These are phyloP conservation scores for Drosophila heteroneura DNA, from an alignment of 2,888 invertebrate genomes.

Conservation along the genomic window DNA sequence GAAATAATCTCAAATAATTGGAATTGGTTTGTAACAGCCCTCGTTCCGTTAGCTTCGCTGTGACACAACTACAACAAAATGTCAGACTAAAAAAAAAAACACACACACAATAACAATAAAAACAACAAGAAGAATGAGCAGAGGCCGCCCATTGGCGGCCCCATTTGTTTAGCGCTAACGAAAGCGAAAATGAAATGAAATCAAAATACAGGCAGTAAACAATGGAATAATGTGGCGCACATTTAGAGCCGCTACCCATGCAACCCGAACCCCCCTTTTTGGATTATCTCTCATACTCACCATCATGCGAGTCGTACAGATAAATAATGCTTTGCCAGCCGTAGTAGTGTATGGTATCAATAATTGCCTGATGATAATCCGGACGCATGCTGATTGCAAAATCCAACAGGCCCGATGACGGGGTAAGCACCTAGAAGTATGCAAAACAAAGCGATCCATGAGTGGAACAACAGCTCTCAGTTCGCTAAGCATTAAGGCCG, in stretches of 20 bases:
- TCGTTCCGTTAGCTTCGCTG: conserved; percentile 25
- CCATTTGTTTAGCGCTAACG: conserved; percentile 64
- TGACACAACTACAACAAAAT: conserved; percentile 36
- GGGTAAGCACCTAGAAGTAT: conserved; percentile 90
- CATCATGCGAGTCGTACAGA: conserved; percentile 92
- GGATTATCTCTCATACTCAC: conserved; percentile 86
- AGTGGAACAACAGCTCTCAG: conserved; percentile 40
- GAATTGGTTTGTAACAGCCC: conserved; percentile 23
- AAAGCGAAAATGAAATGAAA: conserved; percentile 73
- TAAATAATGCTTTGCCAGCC: conserved; percentile 93
- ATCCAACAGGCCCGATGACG: conserved; percentile 95
- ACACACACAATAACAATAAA: conserved; percentile 12
- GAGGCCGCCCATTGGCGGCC: conserved; percentile 45
- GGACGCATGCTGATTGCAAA: conserved; percentile 97
- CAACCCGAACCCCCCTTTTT: not conserved
- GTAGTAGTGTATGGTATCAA: conserved; percentile 97
- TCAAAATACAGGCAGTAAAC: conserved; percentile 66
- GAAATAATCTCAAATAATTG: conserved; percentile 46
- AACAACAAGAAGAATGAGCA: conserved; percentile 9
- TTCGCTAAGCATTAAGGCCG: conserved; percentile 5
- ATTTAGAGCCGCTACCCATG: not conserved
- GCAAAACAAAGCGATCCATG: conserved; percentile 64
- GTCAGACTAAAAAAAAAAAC: conserved; percentile 14
- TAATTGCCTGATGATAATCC: conserved; percentile 97
- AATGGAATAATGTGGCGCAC: conserved; percentile 52